Base-by-base conservation (phyloP, 2,888 invertebrate species). In the Pammene fasciana region DNA sequence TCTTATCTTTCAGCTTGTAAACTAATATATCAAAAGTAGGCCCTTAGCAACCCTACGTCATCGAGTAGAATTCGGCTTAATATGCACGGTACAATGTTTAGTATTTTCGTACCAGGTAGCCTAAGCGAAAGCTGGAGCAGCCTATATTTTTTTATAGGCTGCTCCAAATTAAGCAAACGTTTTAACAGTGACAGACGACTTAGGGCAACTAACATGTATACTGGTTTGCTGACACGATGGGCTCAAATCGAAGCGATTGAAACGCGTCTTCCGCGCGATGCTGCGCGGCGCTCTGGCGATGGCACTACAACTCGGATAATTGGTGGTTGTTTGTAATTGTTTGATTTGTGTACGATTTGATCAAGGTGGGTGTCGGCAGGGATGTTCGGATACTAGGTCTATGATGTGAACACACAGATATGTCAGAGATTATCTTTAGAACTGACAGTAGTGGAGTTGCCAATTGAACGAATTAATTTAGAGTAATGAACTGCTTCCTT, bases 301-400 rank as follows among this genome's bases (percentile, higher is more conserved):
- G 56, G 62, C 34, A 60, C 61, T 66, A 66, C 54, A 59, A 70
- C 65, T 65, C 65, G 41, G 70, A 45, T 74, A 74, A 74, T 73
- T 72, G 72, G 14, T 66, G 66, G 71, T 67, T 73, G 71, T 72
- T 57, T 71, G 71, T 73, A 71, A 71, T 68, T 70, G 70, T 70
- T 71, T 70, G 71, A 71, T 67, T 72, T 70, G 65, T 67, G 71
- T 68, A 71, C 34, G 57, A 46, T 57, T 68, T 52, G 46, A 57
- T 60, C 55, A 60, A 34, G 26, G 65, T 60, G 59, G 43, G 43
- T 59, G 57, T 57, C 62, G 26, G 57, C 48, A 55, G 59, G 66
- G 66, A 38, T 66, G 66, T 10, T 67, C 36, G 41, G 26, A 52
- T 43, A 52, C 43, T 43, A 59, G 50, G 52, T 62, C 50, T 52